Conservation (phyloP, 2,797 vertebrate species). For the Botia almorhae region DNA sequence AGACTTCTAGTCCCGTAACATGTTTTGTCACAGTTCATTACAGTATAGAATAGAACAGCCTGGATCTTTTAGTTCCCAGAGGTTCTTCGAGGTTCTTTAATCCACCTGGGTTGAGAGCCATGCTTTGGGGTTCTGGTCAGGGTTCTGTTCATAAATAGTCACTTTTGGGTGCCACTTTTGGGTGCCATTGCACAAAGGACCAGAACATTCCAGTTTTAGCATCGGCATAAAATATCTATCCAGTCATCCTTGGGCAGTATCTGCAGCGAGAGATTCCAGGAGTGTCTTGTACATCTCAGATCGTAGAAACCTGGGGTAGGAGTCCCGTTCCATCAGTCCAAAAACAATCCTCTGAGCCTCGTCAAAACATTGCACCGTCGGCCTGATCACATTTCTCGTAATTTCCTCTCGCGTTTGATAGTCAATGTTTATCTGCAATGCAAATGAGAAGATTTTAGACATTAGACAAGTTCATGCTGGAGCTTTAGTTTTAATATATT, state of each 20-base stretch:
- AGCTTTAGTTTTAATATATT: background rate
- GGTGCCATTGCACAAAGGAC: constrained; percentile 57
- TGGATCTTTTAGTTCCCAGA: constrained; percentile 4
- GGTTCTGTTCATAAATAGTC: constrained; percentile 5
- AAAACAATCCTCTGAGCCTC: constrained; percentile 88
- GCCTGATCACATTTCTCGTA: constrained; percentile 79
- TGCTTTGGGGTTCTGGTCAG: constrained; percentile 15
- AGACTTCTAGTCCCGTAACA: background rate
- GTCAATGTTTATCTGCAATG: constrained; percentile 88
- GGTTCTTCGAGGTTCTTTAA: background rate
- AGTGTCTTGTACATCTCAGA: constrained; percentile 85
- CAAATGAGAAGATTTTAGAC: constrained; percentile 39
- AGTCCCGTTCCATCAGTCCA: constrained; percentile 87
- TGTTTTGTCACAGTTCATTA: background rate
- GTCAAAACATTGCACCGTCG: constrained; percentile 82
- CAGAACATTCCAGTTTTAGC: constrained; percentile 72
- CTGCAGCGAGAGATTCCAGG: constrained; percentile 74
- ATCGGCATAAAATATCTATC: constrained; percentile 39
- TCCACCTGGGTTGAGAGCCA: background rate
- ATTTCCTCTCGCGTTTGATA: constrained; percentile 81
- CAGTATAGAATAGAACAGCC: background rate
- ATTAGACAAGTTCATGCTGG: background rate
- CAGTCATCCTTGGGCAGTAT: constrained; percentile 71
- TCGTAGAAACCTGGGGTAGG: constrained; percentile 84
- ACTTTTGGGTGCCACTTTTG: no score